Percentiles rank a stretch among this genome's conserved stretches.
These are phyloP conservation scores for Falco cherrug DNA, from an alignment of 2,797 vertebrate species.

Conservation along the genomic window DNA sequence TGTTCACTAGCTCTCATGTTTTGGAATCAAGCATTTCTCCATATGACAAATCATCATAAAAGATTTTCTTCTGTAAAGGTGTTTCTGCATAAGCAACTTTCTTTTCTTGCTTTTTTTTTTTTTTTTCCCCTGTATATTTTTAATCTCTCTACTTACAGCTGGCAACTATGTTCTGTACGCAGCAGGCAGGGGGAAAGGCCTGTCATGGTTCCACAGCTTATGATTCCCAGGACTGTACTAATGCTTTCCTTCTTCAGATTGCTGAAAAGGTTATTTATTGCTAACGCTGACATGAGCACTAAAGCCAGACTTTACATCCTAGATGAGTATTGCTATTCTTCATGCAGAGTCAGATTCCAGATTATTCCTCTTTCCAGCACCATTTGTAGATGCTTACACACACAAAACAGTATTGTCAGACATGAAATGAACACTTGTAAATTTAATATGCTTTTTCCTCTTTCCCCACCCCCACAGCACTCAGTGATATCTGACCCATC, in stretches of 20 bases:
- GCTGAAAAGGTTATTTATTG: slow-evolving; percentile 13
- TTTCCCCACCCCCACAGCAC: neutral
- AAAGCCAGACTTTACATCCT: neutral
- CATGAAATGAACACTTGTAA: neutral
- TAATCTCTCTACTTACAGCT: neutral
- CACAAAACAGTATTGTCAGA: neutral
- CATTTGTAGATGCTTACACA: neutral
- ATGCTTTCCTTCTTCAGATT: neutral
- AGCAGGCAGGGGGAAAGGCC: neutral
- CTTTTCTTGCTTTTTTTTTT: neutral
- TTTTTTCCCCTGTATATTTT: neutral
- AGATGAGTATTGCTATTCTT: neutral
- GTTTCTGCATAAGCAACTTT: neutral
- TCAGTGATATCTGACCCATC: neutral
- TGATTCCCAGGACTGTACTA: neutral
- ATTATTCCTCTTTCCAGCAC: neutral
- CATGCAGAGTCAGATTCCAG: neutral
- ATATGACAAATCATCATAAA: neutral
- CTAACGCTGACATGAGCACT: neutral
- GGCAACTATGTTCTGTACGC: neutral
- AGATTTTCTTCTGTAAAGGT: neutral
- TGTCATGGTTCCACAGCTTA: neutral
- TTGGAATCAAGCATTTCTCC: neutral
- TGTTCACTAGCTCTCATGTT: neutral
- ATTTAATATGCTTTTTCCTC: neutral